Percentiles rank a stretch among this genome's conserved stretches.
phyloP scores from a whole-genome alignment of 2,113 vertebrate genomes.

The Gyps fulvus region DNA sequence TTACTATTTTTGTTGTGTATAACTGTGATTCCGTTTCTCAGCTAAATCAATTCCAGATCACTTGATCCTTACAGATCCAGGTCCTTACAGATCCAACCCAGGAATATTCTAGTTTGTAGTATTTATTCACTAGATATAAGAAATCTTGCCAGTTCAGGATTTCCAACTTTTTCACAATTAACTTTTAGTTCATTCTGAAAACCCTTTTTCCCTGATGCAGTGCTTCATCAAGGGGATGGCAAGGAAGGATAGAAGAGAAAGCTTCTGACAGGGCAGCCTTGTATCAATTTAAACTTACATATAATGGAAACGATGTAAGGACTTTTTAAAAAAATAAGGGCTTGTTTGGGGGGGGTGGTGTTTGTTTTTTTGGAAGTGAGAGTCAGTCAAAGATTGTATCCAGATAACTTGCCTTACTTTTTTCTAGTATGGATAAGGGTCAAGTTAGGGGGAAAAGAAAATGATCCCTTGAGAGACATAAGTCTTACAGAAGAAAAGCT shows the following conservation, averaged over 20 bases:
- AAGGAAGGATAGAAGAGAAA: background rate
- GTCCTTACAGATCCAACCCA: background rate
- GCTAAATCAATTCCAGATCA: background rate
- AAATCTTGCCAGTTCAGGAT: background rate
- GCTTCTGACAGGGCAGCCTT: background rate
- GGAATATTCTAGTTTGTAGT: background rate
- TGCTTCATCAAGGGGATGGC: background rate
- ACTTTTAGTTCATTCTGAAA: background rate
- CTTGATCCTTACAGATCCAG: background rate
- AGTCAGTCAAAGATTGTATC: background rate
- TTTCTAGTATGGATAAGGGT: background rate
- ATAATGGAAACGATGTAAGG: background rate
- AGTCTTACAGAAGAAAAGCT: background rate
- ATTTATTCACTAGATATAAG: background rate
- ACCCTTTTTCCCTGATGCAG: background rate
- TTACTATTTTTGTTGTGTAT: background rate
- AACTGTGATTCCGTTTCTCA: background rate
- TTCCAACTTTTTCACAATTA: background rate
- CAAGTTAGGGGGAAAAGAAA: background rate
- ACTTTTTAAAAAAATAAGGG: accelerated
- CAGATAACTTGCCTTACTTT: background rate
- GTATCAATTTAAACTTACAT: background rate
- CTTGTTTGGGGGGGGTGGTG: background rate
- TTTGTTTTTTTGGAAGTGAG: background rate
- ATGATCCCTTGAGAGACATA: background rate